These are phyloP conservation scores for Ariopsis seemanni DNA, from an alignment of 2,113 vertebrate genomes.

Conservation along the genomic window DNA sequence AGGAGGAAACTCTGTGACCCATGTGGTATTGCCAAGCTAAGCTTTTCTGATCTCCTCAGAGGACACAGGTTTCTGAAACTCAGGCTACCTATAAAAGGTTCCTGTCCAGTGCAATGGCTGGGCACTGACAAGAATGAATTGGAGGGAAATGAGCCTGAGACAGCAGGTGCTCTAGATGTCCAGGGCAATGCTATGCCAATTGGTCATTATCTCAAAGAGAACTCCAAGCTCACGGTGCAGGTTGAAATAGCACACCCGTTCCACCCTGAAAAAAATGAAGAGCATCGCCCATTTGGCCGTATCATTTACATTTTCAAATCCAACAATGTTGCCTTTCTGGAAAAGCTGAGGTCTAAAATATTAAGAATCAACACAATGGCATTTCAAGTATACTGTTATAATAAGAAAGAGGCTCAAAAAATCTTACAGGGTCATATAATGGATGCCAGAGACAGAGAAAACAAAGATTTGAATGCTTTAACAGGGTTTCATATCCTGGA, in stretches of 20 bases:
- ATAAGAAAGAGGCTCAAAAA: conserved; percentile 48
- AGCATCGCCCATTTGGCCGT: conserved; percentile 66
- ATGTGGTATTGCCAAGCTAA: conserved; percentile 73
- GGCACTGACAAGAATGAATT: not conserved
- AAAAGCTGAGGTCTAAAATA: conserved; percentile 70
- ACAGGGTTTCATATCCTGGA: conserved; percentile 83
- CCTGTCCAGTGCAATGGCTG: conserved; percentile 46
- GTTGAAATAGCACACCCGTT: conserved; percentile 74
- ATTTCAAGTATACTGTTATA: conserved; percentile 62
- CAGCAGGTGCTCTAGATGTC: not conserved
- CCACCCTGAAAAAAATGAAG: not conserved
- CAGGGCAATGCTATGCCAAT: conserved; percentile 53
- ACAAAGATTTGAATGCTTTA: conserved; percentile 71
- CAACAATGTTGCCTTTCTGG: conserved; percentile 60
- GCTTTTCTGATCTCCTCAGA: conserved; percentile 73
- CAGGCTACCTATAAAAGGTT: conserved; percentile 67
- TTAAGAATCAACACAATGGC: conserved; percentile 72
- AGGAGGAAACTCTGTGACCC: conserved; percentile 59
- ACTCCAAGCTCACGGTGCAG: conserved; percentile 76
- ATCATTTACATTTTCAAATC: conserved; percentile 75
- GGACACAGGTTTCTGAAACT: conserved; percentile 71
- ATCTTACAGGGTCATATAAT: conserved; percentile 65
- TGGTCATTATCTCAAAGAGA: conserved; percentile 74
- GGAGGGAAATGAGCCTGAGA: conserved; percentile 10
- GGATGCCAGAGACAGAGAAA: conserved; percentile 55